Percentiles rank a stretch among this genome's conserved stretches.
Evolutionary conservation across 35 echinoderm and acorn worm genomes (phyloP).

Genomic region (Chiridota heheva): DNA sequence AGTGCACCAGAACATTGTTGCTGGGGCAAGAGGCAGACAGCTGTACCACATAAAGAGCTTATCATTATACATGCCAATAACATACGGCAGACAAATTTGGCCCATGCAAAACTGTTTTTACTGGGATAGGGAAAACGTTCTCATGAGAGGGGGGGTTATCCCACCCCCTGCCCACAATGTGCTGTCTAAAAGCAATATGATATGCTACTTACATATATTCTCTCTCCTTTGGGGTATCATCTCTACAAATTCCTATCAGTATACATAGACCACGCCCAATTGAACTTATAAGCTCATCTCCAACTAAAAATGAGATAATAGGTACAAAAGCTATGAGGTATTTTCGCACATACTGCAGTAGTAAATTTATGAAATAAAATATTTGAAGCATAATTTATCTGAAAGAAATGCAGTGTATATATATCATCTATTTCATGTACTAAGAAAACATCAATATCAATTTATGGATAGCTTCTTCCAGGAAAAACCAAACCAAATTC

Average conservation of each 20-base stretch:
- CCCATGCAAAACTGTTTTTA: too few relatives aligned
- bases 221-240: slow-evolving; percentile 97
- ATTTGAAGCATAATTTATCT: not conserved
- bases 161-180: too few relatives aligned
- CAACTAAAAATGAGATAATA: slow-evolving; percentile 64
- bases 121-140: too few relatives aligned
- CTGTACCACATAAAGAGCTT: too few relatives aligned
- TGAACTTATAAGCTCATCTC: slow-evolving; percentile 91
- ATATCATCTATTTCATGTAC: not conserved
- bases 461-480: not conserved
- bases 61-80: too few relatives aligned
- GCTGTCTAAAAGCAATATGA: too few relatives aligned
- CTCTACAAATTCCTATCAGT: slow-evolving; percentile 83
- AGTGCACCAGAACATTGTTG: too few relatives aligned
- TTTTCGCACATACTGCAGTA: not conserved
- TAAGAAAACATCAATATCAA: not conserved
- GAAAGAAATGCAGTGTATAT: not conserved
- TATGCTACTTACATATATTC: slow-evolving; percentile 99
- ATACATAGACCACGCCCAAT: slow-evolving; percentile 95
- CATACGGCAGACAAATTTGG: too few relatives aligned
- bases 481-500: not conserved
- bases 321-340: not conserved
- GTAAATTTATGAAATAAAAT: not conserved
- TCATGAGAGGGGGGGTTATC: too few relatives aligned
- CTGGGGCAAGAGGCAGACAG: too few relatives aligned